Percentiles rank a stretch among this genome's conserved stretches.
These are phyloP conservation scores for Xiphorhynchus elegans DNA, from an alignment of 2,113 vertebrate genomes.

Conservation along the genomic window DNA sequence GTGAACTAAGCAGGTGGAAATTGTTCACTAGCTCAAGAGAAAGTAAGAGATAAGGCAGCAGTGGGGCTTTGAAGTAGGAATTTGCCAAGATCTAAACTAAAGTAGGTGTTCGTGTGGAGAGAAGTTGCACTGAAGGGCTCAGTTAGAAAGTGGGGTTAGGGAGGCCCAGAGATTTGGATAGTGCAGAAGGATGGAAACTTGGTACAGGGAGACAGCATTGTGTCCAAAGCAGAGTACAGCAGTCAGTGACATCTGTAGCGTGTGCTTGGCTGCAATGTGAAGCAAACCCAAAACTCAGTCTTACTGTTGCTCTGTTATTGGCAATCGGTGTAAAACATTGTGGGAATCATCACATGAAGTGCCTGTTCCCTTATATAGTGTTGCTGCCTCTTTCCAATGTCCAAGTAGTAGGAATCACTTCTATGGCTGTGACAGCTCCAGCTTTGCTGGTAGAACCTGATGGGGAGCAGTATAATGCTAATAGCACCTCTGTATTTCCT, in stretches of 20 bases:
- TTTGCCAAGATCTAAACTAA: neutral
- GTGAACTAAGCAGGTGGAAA: neutral
- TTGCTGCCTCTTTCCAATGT: neutral
- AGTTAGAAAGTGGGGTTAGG: neutral
- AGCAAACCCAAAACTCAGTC: neutral
- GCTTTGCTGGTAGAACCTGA: neutral
- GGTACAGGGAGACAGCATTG: neutral
- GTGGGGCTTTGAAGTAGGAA: neutral
- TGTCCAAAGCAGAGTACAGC: neutral
- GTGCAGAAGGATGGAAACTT: neutral
- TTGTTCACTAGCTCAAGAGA: neutral
- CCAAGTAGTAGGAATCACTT: neutral
- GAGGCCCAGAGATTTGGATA: neutral
- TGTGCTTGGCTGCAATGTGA: neutral
- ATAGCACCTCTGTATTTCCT: neutral
- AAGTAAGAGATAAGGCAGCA: neutral
- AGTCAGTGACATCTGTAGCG: neutral
- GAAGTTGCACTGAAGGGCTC: neutral
- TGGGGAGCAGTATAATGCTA: neutral
- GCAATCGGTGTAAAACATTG: neutral
- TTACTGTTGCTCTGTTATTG: neutral
- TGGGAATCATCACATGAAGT: neutral
- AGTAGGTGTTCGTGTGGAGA: neutral
- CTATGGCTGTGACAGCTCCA: neutral
- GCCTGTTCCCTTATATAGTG: fast-evolving